Evolutionary conservation across 2,888 invertebrate genomes (phyloP).

Genomic region (Lydus trimaculatus): DNA sequence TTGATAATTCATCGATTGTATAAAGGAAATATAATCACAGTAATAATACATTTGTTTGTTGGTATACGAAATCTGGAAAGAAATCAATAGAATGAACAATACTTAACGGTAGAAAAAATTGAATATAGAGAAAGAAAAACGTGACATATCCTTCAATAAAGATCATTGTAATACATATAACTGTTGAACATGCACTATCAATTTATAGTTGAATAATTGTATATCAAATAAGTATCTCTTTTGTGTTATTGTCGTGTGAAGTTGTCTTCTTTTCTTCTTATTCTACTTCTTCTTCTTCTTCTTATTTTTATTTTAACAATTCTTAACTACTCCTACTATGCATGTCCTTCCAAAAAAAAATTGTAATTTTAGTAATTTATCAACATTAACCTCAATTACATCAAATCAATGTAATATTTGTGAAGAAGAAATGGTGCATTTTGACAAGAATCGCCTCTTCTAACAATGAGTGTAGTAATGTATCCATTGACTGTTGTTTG

Average conservation of each 20-base stretch:
- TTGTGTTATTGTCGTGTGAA: not conserved
- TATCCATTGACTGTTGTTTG: no score
- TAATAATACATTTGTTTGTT: not conserved
- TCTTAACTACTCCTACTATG: not conserved
- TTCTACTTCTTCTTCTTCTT: no score
- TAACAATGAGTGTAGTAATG: no score
- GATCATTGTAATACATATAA: not conserved
- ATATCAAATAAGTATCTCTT: not conserved
- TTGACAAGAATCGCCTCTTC: no score
- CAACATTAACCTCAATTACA: no score
- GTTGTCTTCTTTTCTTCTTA: not conserved
- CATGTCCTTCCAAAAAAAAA: no score
- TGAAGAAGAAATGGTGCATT: no score
- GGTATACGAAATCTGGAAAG: not conserved
- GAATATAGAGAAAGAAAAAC: not conserved
- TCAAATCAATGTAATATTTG: no score
- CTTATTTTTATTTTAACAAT: not conserved
- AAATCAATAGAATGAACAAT: not conserved
- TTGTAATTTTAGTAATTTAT: no score
- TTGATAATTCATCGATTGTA: not conserved
- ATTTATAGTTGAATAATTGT: not conserved
- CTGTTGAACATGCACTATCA: not conserved
- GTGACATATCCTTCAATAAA: not conserved
- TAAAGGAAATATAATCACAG: not conserved
- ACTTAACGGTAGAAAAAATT: not conserved